phyloP scores from a whole-genome alignment of 2,797 vertebrate genomes.

The Fringilla coelebs region DNA sequence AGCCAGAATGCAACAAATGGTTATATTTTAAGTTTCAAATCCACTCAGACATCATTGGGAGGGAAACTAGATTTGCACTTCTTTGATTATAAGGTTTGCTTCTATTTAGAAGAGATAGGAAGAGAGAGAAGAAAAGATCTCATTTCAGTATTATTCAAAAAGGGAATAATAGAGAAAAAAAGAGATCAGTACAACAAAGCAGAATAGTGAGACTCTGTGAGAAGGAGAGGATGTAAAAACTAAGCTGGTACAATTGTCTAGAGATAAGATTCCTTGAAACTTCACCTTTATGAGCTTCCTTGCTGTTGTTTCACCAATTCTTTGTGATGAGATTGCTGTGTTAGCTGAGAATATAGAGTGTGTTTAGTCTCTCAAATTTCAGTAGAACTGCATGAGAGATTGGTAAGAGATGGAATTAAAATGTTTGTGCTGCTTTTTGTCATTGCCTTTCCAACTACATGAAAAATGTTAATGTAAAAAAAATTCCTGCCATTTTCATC shows the following conservation, averaged over 20 bases:
- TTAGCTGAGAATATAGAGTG: background rate
- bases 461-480: background rate
- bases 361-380: background rate
- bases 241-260: background rate
- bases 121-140: constrained; percentile 1
- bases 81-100: background rate
- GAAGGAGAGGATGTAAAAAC: background rate
- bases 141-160: background rate
- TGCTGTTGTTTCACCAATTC: background rate
- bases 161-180: constrained; percentile 10
- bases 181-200: background rate
- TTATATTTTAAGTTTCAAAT: background rate
- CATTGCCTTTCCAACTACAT: background rate
- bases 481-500: background rate
- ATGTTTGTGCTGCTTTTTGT: background rate
- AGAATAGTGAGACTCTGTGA: background rate
- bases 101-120: background rate
- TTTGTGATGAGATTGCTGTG: background rate
- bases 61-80: background rate
- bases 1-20: background rate
- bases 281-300: background rate
- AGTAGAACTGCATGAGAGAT: background rate
- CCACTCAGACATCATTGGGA: background rate
- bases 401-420: background rate
- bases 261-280: background rate